Base-by-base conservation (phyloP, 2,888 invertebrate species). In the Papilio elwesi region DNA sequence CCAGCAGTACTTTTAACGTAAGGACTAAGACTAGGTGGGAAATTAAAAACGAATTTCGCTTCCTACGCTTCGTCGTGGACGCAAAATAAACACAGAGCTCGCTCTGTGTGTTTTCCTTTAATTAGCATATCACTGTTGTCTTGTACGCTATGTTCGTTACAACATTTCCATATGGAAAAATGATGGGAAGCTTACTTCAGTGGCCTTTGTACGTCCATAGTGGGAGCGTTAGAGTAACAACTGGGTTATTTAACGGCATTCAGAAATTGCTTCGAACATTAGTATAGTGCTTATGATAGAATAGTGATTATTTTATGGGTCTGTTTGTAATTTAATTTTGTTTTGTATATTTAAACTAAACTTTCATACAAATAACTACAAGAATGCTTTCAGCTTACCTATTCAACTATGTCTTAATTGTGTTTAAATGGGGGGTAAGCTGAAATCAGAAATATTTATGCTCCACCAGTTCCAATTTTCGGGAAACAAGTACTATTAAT, bases 121-220 rank as follows among this genome's bases (percentile, higher is more conserved):
- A 93, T 93, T 93, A 93, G 85, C 93, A 93, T 93, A 91, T 90
- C 88, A 87, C 85, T 92, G 92, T 92, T 92, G 90, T 93, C 93
- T 93, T 93, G 87, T 86, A 79, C 88, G 89, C 83, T 86, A 83
- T 83, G 89, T 85, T 88, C 87, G 87, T 85, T 89, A 87, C 87
- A 90, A 86, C 87, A 93, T 93, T 92, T 91, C 91, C 93, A 93
- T 93, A 93, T 92, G 92, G 90, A 93, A 93, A 93, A 93, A 93
- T 92, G 90, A 92, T 90, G 85, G 88, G 85, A 85, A 85, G 88
- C 87, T 87, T 87, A 80, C 83, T 82, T 84, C 81, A 81, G 77
- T 79, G 80, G 78, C 82, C 78, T 76, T 76, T 75, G 76, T 78
- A 75, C 72, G 70, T 51, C 62, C 70, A 12, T 12, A 62, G 15